A percentile compares a stretch with the other conserved stretches of the same genome.
These are phyloP conservation scores for Agapornis canus DNA, from an alignment of 2,797 vertebrate genomes.

Conservation along the genomic window DNA sequence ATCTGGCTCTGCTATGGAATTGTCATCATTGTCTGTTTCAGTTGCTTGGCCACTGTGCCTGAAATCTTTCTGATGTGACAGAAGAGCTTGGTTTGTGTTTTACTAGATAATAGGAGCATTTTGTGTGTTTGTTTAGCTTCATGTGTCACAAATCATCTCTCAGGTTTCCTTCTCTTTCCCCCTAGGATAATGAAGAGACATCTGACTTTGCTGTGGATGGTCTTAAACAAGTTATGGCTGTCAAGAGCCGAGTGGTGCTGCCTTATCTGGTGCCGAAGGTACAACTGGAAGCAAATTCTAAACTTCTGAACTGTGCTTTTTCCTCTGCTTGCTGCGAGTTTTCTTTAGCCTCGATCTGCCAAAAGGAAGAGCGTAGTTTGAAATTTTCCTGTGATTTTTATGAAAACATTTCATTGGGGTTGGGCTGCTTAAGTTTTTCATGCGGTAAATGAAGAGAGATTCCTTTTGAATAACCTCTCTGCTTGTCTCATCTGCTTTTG, in stretches of 20 bases:
- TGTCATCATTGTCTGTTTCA: not conserved
- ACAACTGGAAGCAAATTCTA: not conserved
- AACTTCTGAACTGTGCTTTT: not conserved
- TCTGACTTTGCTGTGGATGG: constrained; percentile 95
- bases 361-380: not conserved
- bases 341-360: not conserved
- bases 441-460: not conserved
- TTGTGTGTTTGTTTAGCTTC: not conserved
- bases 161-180: not conserved
- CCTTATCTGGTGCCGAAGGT: constrained; percentile 98
- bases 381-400: not conserved
- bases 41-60: not conserved
- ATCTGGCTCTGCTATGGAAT: not conserved
- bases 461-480: not conserved
- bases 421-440: not conserved
- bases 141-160: not conserved
- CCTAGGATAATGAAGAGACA: constrained; percentile 87
- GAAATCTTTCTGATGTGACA: not conserved
- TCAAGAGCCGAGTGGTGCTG: constrained; percentile 97
- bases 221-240: constrained; percentile 98
- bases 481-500: not conserved
- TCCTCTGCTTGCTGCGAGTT: not conserved
- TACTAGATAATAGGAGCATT: not conserved
- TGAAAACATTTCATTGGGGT: not conserved
- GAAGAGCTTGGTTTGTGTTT: not conserved